phyloP scores from a whole-genome alignment of 2,888 invertebrate genomes.

The Mythimna albipuncta region DNA sequence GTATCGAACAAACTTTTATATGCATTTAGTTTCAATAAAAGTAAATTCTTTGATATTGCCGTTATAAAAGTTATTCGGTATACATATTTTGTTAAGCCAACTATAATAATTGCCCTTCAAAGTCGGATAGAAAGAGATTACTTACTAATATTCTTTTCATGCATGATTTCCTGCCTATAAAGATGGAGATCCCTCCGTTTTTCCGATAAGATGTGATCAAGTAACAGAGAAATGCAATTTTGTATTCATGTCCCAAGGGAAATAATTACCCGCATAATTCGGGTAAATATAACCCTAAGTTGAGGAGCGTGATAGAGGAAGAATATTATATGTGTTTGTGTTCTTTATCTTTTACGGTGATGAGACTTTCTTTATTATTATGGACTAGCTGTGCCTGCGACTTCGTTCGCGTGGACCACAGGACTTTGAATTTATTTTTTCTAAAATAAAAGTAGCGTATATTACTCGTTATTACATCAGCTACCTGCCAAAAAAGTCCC shows the following conservation, averaged over 20 bases:
- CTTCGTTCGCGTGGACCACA: no score
- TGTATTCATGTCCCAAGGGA: constrained; percentile 55
- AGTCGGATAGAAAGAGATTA: constrained; percentile 35
- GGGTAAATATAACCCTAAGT: constrained; percentile 25
- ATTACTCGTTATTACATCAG: no score
- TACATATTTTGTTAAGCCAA: neutral
- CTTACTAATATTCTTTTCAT: constrained; percentile 30
- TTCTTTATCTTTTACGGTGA: constrained; percentile 6
- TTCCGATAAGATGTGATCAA: constrained; percentile 44
- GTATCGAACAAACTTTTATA: no score
- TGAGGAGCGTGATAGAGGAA: constrained; percentile 5
- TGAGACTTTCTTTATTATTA: neutral
- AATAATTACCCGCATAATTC: constrained; percentile 57
- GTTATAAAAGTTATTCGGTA: neutral
- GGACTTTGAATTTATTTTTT: no score
- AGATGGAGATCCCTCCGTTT: constrained; percentile 38
- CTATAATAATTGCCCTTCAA: constrained; percentile 4
- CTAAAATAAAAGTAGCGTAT: no score
- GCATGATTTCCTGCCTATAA: constrained; percentile 50
- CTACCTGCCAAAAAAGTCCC: no score
- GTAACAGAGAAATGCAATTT: constrained; percentile 58
- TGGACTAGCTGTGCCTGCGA: no score
- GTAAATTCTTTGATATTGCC: neutral
- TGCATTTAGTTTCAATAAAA: no score
- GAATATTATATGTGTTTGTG: constrained; percentile 5